These are phyloP conservation scores for Chrysopa pallens DNA, from an alignment of 1,140 invertebrate genomes.

Conservation along the genomic window DNA sequence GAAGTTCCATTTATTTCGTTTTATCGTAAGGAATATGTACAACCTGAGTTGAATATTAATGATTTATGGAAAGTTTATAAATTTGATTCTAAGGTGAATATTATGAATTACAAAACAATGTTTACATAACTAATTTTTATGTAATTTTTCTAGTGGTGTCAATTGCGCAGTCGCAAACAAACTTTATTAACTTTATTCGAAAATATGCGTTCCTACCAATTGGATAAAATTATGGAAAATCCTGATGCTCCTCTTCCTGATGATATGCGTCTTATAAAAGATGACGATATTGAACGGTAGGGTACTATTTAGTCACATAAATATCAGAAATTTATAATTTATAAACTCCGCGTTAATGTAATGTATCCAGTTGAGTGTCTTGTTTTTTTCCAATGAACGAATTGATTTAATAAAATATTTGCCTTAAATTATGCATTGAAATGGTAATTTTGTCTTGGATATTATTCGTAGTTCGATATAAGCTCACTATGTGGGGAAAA, in stretches of 20 bases:
- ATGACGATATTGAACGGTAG: constrained; percentile 69
- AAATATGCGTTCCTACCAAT: constrained; percentile 85
- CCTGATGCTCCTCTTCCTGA: constrained; percentile 70
- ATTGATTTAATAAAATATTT: no score
- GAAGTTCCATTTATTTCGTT: constrained; percentile 98
- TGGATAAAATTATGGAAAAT: constrained; percentile 67
- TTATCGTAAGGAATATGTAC: constrained; percentile 95
- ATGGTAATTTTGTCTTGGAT: no score
- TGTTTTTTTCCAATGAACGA: no score
- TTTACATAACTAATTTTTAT: neutral
- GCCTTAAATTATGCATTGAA: no score
- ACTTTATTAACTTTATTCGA: constrained; percentile 69
- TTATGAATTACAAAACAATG: constrained; percentile 1
- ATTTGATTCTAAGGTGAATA: constrained; percentile 65
- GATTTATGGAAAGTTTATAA: constrained; percentile 96
- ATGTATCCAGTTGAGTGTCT: no score
- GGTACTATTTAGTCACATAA: neutral
- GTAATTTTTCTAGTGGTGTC: constrained; percentile 58
- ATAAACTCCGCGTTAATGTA: no score
- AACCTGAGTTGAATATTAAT: constrained; percentile 84
- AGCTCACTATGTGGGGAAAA: no score
- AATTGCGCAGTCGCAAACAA: constrained; percentile 70
- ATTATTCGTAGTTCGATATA: no score
- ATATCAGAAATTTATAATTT: no score
- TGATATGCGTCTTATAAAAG: constrained; percentile 60